These are phyloP conservation scores for Apis mellifera DNA, from an alignment of 1,140 invertebrate genomes.

Conservation along the genomic window DNA sequence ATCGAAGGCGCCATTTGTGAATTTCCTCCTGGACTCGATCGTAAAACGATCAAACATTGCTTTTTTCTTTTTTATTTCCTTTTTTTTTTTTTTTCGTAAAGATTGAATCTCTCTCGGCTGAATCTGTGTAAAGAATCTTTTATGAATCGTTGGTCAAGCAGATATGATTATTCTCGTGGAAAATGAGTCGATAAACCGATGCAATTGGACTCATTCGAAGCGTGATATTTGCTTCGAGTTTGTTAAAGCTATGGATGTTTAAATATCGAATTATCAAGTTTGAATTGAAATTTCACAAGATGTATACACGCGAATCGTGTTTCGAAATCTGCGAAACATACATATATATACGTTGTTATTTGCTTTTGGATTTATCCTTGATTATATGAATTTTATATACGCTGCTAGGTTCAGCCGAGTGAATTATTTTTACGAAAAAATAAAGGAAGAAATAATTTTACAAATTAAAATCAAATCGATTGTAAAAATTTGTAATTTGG, in stretches of 20 bases:
- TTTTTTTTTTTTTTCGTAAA: not conserved
- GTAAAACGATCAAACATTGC: not conserved
- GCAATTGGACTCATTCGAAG: too few species aligned
- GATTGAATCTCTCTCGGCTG: not conserved
- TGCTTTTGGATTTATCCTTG: not conserved
- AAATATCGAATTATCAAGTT: not conserved
- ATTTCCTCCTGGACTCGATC: constrained; percentile 27
- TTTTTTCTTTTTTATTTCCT: not conserved
- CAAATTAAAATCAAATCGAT: too few species aligned
- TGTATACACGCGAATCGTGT: not conserved
- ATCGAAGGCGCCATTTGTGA: constrained; percentile 11
- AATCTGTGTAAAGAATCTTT: too few species aligned
- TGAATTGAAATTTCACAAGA: not conserved
- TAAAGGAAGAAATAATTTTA: too few species aligned
- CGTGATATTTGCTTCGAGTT: too few species aligned
- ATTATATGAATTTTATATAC: not conserved
- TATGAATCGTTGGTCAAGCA: too few species aligned
- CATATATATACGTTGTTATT: not conserved
- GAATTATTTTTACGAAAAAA: not conserved
- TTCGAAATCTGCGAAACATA: not conserved
- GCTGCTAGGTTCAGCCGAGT: not conserved
- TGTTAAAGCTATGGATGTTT: not conserved
- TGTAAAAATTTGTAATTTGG: too few species aligned
- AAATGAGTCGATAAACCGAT: too few species aligned
- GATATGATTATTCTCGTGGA: too few species aligned